Conservation (phyloP, 2,113 vertebrate genomes). For the Scartelaos histophorus region DNA sequence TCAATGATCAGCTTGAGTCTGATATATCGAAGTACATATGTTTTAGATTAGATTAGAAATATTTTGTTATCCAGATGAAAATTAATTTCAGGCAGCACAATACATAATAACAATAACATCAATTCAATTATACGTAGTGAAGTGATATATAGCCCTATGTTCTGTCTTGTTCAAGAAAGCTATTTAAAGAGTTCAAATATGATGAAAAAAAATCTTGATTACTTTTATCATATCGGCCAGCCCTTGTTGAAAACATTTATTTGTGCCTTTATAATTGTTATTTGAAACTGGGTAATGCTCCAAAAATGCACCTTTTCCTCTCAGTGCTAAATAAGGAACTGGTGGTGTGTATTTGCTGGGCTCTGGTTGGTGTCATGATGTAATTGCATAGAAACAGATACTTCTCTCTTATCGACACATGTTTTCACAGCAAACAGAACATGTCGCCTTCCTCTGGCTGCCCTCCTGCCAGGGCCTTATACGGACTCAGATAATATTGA, state of each 20-base stretch:
- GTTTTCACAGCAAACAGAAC: conserved; percentile 14
- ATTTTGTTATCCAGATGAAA: too few relatives aligned
- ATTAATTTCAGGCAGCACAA: too few relatives aligned
- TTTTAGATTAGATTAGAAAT: too few relatives aligned
- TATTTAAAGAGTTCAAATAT: too few relatives aligned
- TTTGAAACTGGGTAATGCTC: conserved; percentile 1
- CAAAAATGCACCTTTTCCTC: neutral
- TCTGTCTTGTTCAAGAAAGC: too few relatives aligned
- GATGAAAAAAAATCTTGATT: neutral
- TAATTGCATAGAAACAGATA: conserved; percentile 4
- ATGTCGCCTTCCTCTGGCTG: neutral
- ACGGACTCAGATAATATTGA: neutral
- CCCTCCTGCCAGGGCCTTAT: neutral
- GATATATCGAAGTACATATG: too few relatives aligned
- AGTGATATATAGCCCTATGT: too few relatives aligned
- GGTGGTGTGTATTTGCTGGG: neutral
- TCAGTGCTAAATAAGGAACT: neutral
- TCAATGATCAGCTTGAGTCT: too few relatives aligned
- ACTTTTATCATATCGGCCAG: neutral
- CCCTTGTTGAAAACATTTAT: neutral
- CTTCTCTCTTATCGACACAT: neutral
- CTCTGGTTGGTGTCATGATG: neutral
- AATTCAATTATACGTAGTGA: too few relatives aligned
- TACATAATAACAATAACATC: too few relatives aligned
- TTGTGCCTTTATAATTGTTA: neutral